These are phyloP conservation scores for Lanistes nyassanus DNA, from an alignment of 1,140 invertebrate species.

Conservation along the genomic window DNA sequence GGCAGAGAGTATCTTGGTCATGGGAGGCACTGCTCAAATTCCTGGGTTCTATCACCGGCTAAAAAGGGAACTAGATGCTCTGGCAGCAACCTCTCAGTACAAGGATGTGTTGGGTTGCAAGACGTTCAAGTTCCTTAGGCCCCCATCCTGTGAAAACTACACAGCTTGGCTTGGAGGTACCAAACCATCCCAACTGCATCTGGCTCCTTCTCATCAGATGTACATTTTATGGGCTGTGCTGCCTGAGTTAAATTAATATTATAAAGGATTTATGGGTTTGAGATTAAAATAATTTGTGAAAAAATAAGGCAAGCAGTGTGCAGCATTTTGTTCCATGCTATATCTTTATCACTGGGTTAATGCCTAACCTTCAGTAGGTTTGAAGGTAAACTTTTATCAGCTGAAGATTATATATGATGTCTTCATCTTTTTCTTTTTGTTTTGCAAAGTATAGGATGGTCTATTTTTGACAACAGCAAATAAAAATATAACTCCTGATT, in stretches of 20 bases:
- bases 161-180: conserved; percentile 85
- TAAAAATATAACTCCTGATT: no score
- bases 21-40: conserved; percentile 85
- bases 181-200: neutral
- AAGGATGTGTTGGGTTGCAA: conserved; percentile 73
- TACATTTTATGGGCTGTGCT: neutral
- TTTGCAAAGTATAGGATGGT: no score
- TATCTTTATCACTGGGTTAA: neutral
- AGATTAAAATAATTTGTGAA: no score
- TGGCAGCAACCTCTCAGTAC: conserved; percentile 75
- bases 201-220: neutral
- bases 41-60: conserved; percentile 82
- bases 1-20: conserved; percentile 84
- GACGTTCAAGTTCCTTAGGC: conserved; percentile 81
- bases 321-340: neutral
- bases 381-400: no score
- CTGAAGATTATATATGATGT: no score
- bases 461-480: no score
- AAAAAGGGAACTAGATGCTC: conserved; percentile 77
- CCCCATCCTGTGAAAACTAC: conserved; percentile 86
- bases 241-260: neutral
- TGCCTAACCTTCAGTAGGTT: no score
- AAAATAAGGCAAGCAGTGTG: neutral
- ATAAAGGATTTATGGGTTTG: neutral
- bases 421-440: no score